phyloP scores from a whole-genome alignment of 2,888 invertebrate species.

The Eupsilia transversa region DNA sequence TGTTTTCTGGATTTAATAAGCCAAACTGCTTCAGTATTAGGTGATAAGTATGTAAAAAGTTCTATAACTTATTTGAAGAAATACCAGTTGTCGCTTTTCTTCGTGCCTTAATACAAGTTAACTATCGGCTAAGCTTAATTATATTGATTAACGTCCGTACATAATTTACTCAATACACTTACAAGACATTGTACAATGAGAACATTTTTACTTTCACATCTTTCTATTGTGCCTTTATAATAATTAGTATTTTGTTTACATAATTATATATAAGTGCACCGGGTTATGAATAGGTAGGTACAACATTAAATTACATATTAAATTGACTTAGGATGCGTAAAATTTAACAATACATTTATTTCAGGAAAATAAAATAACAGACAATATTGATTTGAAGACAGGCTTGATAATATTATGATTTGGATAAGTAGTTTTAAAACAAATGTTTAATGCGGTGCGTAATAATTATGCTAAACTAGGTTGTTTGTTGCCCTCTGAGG shows the following conservation, averaged over 20 bases:
- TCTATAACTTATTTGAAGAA: conserved; percentile 11
- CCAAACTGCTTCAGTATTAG: conserved; percentile 7
- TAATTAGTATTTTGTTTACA: no score
- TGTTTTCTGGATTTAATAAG: conserved; percentile 6
- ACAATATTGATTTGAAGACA: not conserved
- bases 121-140: conserved; percentile 52
- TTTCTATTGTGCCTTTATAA: conserved; percentile 21
- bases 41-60: conserved; percentile 12
- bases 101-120: conserved; percentile 31
- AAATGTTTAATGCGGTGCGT: not conserved
- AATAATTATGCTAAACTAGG: conserved; percentile 3
- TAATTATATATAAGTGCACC: not conserved
- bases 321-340: not conserved
- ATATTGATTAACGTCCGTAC: conserved; percentile 46
- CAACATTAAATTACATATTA: conserved; percentile 8
- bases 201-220: conserved; percentile 24
- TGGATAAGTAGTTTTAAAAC: not conserved
- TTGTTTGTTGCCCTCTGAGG: not conserved
- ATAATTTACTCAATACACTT: conserved; percentile 48
- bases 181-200: no score
- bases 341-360: not conserved
- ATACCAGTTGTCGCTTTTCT: conserved; percentile 11
- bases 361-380: conserved; percentile 7
- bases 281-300: conserved; percentile 5
- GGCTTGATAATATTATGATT: not conserved